Evolutionary conservation across 1,140 invertebrate genomes (phyloP), one percentile per base, ranked within the genome.

Genomic region (Lordiphosa mommai): DNA sequence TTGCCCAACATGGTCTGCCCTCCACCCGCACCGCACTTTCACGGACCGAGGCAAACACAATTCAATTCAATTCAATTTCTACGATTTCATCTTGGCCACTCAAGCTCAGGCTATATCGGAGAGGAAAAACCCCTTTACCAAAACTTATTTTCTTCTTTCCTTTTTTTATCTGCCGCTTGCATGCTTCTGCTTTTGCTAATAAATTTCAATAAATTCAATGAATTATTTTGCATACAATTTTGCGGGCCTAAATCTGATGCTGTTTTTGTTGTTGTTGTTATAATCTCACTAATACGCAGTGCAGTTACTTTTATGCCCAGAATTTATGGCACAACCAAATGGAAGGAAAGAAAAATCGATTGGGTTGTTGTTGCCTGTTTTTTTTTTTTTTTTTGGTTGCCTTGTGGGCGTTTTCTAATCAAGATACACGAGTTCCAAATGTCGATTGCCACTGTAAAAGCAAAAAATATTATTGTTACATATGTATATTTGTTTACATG

Each of bases 181-280:
- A 14, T 61, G 38, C 57, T 30, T 34, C 46, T 60, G 48, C 47
- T 43, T 60, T 43, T 68, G 64, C 71, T 61, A 71, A 74, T 84
- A 82, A 82, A 82, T 82, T 82, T 76, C 61, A 84, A 82, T 82
- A 84, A 84, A 82, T 72, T 77, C 77, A 69, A 27, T 84, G 74
- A 74, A 66, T 79, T 79, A 79, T 80, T 80, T 72, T 72, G 51
- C 61, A 69, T 69, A 52, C 61, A 29, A 64, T 63, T 47, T 68
- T 53, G 37, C 40, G 55, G 23, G 72, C 60, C 72, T 56, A 40
- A 65, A 66, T 47, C 33, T 48, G 1, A 27, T 51, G 12, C 16
- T 49, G 12, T 38, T 51, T 41, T 4, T 59, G 12, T 40, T 44
- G 17, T 43, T 64, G 41, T 36, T 37, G 23, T 16, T 61, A 41